A percentile compares a stretch with the other conserved stretches of the same genome.
Conservation (phyloP, 1,140 invertebrate species). For the Venturia canescens region DNA sequence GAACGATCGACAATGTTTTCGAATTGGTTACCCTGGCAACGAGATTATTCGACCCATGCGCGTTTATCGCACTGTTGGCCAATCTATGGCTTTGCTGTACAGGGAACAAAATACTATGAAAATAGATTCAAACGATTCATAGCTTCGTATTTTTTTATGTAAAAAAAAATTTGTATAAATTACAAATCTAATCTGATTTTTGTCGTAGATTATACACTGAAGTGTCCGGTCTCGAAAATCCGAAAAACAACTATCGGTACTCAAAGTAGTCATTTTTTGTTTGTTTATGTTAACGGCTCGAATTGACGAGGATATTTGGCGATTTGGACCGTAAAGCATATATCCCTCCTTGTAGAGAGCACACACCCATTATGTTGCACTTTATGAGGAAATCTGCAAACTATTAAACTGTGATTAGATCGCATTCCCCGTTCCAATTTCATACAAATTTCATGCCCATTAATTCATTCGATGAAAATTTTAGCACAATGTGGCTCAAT, state of each 20-base stretch:
- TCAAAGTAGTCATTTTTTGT: background rate
- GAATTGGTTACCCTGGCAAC: constrained; percentile 58
- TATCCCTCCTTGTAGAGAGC: constrained; percentile 85
- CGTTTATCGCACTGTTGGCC: background rate
- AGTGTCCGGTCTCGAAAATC: constrained; percentile 19
- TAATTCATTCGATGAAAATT: too few relatives aligned
- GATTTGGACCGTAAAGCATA: constrained; percentile 80
- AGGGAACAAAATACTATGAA: background rate
- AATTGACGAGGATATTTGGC: constrained; percentile 78
- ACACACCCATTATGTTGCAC: constrained; percentile 82
- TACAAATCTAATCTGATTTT: constrained; percentile 33
- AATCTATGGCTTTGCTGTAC: background rate
- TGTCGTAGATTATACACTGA: constrained; percentile 25
- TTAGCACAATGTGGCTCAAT: too few relatives aligned
- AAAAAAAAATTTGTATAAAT: constrained; percentile 47
- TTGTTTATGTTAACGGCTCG: constrained; percentile 56
- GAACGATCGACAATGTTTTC: constrained; percentile 29
- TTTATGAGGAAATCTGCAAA: constrained; percentile 85
- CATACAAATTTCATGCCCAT: background rate
- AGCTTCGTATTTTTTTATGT: background rate
- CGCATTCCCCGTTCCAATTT: background rate
- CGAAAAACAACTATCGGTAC: too few relatives aligned
- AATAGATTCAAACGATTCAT: too few relatives aligned
- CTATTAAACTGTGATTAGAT: constrained; percentile 74
- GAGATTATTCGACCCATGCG: background rate